Base-by-base conservation (phyloP, 2,888 invertebrate species). In the Sphaerophoria rueppellii region DNA sequence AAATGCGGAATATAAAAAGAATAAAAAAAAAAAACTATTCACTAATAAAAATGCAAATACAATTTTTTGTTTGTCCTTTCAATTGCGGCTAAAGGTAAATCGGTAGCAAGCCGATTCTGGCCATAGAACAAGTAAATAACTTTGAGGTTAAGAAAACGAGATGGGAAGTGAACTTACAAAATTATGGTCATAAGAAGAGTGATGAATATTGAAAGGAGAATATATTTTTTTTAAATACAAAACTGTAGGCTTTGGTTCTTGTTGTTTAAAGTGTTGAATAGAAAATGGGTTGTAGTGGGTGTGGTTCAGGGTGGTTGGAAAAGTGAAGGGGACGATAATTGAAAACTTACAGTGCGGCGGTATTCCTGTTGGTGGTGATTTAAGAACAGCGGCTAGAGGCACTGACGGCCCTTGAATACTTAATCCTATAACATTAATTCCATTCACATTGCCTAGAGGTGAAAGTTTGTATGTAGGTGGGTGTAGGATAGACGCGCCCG, bases 371-470 rank as follows among this genome's bases (percentile, higher is more conserved):
- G 92, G 86, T 79, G 87, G 87, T 86, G 88, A 70, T 87, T 74
- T 87, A 12, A 86, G 86, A 65, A 87, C 86, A 85, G 88, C 92
- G 58, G 92, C 92, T 88, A 93, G 90, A 72, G 93, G 92, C 87
- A 92, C 90, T 61, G 93, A 92, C 50, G 93, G 93, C 81, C 93
- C 93, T 90, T 93, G 93, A 86, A 93, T 90, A 80, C 93, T 93
- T 88, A 93, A 90, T 87, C 93, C 93, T 88, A 94, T 95, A 92
- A 95, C 94, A 91, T 95, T 95, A 92, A 95, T 95, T 61, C 95
- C 95, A 90, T 95, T 95, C 54, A 94, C 94, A 89, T 93, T 93
- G 88, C 95, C 95, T 95, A 54, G 24, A 24, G 24, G 24, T 24
- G 24, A 24, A 24, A 24, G 24, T 24, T 24, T 24, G 24, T 54